phyloP scores from a whole-genome alignment of 2,797 vertebrate genomes.

The Halcyon leucocephala region DNA sequence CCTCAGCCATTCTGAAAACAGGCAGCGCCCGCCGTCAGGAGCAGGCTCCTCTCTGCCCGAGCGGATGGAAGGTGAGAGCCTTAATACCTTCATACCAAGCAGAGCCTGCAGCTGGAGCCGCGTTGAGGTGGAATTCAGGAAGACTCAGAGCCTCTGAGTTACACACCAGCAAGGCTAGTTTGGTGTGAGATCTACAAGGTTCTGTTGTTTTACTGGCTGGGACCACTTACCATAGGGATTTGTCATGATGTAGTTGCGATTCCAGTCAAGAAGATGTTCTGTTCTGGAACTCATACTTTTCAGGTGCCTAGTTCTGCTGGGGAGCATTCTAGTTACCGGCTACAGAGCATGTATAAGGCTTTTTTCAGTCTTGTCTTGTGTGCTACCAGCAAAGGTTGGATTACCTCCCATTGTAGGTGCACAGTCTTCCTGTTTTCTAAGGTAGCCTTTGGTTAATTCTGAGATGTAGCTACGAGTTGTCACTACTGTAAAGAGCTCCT shows the following conservation, averaged over 20 bases:
- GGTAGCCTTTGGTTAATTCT: background rate
- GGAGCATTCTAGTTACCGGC: background rate
- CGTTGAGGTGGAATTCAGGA: background rate
- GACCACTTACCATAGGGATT: background rate
- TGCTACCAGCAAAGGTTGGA: background rate
- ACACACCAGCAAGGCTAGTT: rapidly evolving
- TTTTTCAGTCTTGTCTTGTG: background rate
- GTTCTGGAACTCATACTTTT: background rate
- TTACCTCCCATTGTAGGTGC: background rate
- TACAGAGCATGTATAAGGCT: background rate
- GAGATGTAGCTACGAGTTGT: rapidly evolving
- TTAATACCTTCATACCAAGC: rapidly evolving
- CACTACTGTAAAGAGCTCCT: background rate
- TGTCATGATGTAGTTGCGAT: background rate
- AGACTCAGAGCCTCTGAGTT: background rate
- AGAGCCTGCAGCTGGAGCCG: rapidly evolving
- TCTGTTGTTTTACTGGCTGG: background rate
- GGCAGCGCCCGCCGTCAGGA: conserved; percentile 86
- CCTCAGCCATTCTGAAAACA: conserved; percentile 92
- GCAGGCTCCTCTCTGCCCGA: conserved; percentile 84
- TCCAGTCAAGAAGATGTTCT: background rate
- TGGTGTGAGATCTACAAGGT: background rate
- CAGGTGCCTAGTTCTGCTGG: background rate
- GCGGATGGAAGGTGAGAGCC: conserved; percentile 91
- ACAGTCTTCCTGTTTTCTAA: background rate